Evolutionary conservation across 2,113 vertebrate species (phyloP).

Genomic region (Perca schrenkii): DNA sequence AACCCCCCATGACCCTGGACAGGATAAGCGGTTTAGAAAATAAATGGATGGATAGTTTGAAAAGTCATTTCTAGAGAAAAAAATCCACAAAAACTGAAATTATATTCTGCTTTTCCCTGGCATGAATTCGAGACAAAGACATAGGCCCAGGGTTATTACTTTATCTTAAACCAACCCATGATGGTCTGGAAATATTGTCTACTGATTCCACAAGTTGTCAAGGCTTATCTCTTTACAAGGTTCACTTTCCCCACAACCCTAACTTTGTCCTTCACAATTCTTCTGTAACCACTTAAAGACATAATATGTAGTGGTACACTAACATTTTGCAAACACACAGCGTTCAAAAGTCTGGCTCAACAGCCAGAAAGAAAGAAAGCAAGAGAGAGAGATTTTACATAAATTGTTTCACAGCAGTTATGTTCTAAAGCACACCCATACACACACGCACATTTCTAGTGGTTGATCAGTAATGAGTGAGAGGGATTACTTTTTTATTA

Average conservation of each 20-base stretch:
- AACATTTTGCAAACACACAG: too few relatives aligned
- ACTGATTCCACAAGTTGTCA: conserved; percentile 31
- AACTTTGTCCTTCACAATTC: conserved; percentile 1
- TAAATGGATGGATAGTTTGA: conserved; percentile 7
- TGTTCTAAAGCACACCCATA: too few relatives aligned
- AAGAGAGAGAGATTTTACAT: too few relatives aligned
- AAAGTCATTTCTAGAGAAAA: conserved; percentile 6
- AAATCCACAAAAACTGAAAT: conserved; percentile 17
- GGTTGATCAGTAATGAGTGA: too few relatives aligned
- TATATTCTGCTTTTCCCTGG: background rate
- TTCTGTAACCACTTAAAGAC: conserved; percentile 7
- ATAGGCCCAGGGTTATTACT: conserved; percentile 23
- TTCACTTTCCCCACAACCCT: conserved; percentile 11
- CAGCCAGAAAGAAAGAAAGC: too few relatives aligned
- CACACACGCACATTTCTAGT: too few relatives aligned
- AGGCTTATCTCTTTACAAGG: conserved; percentile 37
- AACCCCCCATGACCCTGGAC: background rate
- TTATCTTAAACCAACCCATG: conserved; percentile 43
- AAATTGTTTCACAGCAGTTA: too few relatives aligned
- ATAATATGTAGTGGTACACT: too few relatives aligned
- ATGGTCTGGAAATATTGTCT: conserved; percentile 28
- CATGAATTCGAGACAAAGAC: conserved; percentile 22
- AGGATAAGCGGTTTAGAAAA: conserved; percentile 24
- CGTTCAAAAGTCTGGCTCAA: too few relatives aligned
- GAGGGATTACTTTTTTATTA: too few relatives aligned